Evolutionary conservation across 2,888 invertebrate genomes (phyloP).

Genomic region (Metopia argyrocephala): DNA sequence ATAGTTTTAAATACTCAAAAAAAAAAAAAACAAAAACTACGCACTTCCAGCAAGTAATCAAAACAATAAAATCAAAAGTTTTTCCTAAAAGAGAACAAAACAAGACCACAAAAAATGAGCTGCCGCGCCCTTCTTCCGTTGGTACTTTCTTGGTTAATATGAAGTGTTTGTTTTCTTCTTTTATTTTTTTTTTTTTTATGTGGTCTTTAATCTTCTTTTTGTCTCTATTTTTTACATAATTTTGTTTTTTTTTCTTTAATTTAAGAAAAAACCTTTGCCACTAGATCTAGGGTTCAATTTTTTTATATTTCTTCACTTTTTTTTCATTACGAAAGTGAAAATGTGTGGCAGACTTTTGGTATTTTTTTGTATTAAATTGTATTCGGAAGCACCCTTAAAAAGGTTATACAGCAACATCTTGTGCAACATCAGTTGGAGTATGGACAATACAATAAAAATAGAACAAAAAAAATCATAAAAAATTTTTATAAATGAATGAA

Average conservation of each 20-base stretch:
- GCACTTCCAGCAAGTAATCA: neutral
- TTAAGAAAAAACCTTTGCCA: constrained; percentile 23
- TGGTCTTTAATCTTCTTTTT: constrained; percentile 37
- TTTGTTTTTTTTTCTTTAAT: neutral
- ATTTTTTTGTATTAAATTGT: neutral
- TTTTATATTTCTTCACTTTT: constrained; percentile 26
- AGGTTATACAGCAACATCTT: constrained; percentile 42
- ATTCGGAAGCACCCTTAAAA: constrained; percentile 53
- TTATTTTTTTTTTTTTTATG: neutral
- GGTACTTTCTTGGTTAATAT: constrained; percentile 5
- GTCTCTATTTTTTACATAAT: no score
- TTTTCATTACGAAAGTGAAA: constrained; percentile 58
- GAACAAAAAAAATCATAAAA: constrained; percentile 34
- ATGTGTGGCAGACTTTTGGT: constrained; percentile 47
- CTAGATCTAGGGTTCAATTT: constrained; percentile 16
- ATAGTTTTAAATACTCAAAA: constrained; percentile 1
- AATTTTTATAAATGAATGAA: constrained; percentile 15
- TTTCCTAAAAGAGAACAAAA: constrained; percentile 3
- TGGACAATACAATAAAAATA: constrained; percentile 27
- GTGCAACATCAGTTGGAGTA: constrained; percentile 61
- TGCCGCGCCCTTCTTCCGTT: constrained; percentile 55
- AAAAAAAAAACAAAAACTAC: no score
- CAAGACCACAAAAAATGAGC: constrained; percentile 39
- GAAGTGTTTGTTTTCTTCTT: neutral
- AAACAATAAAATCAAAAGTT: constrained; percentile 37